A percentile compares a stretch with the other conserved stretches of the same genome.
Conservation (phyloP, 2,113 vertebrate species). For the Calyptomena viridis region DNA sequence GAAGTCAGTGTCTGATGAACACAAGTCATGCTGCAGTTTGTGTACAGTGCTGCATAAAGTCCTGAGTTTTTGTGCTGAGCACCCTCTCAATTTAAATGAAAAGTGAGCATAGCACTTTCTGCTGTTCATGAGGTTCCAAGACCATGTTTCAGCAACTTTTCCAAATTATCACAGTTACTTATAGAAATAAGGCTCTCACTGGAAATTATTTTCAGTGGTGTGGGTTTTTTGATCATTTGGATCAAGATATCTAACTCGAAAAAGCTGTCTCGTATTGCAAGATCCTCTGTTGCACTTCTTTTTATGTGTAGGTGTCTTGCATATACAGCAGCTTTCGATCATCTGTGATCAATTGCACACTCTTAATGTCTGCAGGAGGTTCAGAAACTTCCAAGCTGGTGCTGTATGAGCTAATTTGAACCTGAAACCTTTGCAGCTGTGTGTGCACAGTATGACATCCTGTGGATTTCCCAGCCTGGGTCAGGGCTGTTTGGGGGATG, state of each 20-base stretch:
- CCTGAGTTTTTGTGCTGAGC: neutral
- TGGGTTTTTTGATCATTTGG: neutral
- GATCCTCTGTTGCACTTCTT: neutral
- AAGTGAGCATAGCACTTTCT: neutral
- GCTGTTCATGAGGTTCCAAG: neutral
- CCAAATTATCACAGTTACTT: neutral
- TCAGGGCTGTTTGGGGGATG: rapidly evolving
- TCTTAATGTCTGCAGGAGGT: neutral
- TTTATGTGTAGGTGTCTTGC: neutral
- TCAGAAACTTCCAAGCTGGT: neutral
- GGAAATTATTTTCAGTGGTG: neutral
- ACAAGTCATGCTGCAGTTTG: neutral
- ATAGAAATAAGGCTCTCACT: neutral
- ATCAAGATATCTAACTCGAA: neutral
- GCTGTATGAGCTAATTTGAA: neutral
- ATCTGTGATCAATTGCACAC: neutral
- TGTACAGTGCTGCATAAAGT: neutral
- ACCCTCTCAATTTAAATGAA: neutral
- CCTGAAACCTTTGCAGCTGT: neutral
- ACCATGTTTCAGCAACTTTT: neutral
- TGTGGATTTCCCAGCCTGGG: neutral
- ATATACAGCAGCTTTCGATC: neutral
- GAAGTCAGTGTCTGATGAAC: neutral
- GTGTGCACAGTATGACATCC: neutral
- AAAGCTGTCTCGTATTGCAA: neutral